Conservation (phyloP, 2,113 vertebrate species). For the Eublepharis macularius region DNA sequence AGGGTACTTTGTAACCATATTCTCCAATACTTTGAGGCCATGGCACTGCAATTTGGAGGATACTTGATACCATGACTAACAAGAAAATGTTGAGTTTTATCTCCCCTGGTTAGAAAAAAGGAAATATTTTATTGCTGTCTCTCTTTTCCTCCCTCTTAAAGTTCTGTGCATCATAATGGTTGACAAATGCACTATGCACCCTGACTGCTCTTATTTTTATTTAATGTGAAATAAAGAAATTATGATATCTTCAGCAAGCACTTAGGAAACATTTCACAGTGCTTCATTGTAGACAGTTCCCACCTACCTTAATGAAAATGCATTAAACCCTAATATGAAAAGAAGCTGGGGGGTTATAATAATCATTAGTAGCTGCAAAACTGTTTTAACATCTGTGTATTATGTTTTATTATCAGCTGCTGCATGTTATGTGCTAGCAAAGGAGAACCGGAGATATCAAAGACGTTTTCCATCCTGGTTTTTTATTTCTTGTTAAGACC, state of each 20-base stretch:
- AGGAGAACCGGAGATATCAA: neutral
- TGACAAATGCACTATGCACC: constrained; percentile 38
- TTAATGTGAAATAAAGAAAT: constrained; percentile 7
- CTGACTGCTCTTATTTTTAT: constrained; percentile 46
- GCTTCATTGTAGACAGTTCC: neutral
- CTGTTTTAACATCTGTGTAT: neutral
- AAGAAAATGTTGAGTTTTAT: neutral
- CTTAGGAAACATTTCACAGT: neutral
- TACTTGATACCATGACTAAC: neutral
- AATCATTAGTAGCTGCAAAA: neutral
- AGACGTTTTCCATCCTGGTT: neutral
- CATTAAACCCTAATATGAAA: neutral
- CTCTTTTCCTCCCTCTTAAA: neutral
- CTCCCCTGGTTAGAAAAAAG: constrained; percentile 21
- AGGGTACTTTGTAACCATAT: neutral
- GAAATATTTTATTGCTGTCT: constrained; percentile 33
- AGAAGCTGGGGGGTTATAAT: neutral
- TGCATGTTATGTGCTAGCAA: neutral
- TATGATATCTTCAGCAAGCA: neutral
- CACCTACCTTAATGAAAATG: neutral
- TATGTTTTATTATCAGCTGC: neutral
- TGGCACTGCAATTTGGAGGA: neutral
- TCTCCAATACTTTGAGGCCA: constrained; percentile 9
- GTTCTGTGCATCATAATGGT: constrained; percentile 44
- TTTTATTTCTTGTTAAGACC: too few species aligned